Base-by-base conservation (phyloP, 1,140 invertebrate genomes). In the Nasonia giraulti region DNA sequence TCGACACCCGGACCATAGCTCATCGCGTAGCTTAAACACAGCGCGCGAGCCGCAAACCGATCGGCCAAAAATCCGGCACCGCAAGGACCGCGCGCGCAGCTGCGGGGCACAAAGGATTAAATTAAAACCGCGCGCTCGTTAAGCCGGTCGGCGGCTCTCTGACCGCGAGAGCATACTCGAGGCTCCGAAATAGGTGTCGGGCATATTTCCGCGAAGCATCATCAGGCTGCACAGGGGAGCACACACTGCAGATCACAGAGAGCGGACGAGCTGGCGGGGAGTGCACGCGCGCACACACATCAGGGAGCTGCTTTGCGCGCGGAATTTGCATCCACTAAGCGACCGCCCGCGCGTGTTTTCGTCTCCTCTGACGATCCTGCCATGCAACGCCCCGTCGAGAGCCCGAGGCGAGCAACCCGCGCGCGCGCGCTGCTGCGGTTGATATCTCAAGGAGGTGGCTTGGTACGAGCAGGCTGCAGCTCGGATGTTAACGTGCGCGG, bases 61-160 rank as follows among this genome's bases (percentile, higher is more conserved):
- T 12, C 69, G 33, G 31, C 33, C 31, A 40, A 40, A 40, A 74
- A 40, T 74, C 73, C 33, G 62, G n/a, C 11, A 17, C 73, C 31
- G 33, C 31, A n/a, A 20, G 27, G n/a, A 44, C 40, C 17, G 75
- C 44, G 47, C 23, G 17, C 76, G 27, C 76, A 62, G 47, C 47
- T 55, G 78, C 27, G 62, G 7, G 37, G 47, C 55, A 68, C 80
- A 68, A 68, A 77, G 74, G 74, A 83, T 77, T 76, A 77, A 66
- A 47, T 66, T 37, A 76, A 77, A 83, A 83, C 81, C 81, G 74
- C 74, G 27, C n/a, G 10, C 23, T 75, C 71, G 79, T 37, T 47
- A 44, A 50, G 11, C 23, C 12, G 17, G 17, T 2, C 23, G 44
- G 37, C 33, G 8, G 62, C 23, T 17, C 10, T n/a, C 31, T 71